Conservation (phyloP, 92 coral and sea anemone genomes). For the Palythoa heliodiscus region DNA sequence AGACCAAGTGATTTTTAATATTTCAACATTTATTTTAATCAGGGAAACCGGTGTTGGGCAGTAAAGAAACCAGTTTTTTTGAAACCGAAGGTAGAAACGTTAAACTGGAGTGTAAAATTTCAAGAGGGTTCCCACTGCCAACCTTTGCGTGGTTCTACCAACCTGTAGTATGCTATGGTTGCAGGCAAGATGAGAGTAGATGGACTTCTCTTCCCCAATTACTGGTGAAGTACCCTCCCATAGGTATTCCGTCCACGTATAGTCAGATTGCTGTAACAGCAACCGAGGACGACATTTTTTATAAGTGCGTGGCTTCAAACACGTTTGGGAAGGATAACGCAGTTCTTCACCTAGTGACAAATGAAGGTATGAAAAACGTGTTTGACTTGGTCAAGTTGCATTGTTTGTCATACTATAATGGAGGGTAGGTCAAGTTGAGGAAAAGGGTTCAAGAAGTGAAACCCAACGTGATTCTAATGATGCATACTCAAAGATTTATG, state of each 20-base stretch:
- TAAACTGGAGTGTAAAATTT: neutral
- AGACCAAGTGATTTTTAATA: no score
- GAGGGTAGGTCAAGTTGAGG: no score
- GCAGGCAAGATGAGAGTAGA: neutral
- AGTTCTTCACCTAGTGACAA: neutral
- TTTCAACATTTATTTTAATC: neutral
- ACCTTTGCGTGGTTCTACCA: constrained; percentile 18
- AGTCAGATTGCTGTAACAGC: neutral
- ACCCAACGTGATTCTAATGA: no score
- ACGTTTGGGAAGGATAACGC: neutral
- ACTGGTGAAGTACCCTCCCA: neutral
- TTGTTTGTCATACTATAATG: no score
- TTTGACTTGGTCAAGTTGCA: no score
- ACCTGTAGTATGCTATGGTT: neutral
- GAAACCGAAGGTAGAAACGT: neutral
- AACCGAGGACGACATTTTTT: constrained; percentile 1
- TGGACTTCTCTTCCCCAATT: constrained; percentile 3
- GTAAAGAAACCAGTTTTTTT: neutral
- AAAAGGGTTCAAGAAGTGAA: no score
- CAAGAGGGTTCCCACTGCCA: constrained; percentile 23
- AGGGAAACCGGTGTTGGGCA: neutral
- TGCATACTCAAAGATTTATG: no score
- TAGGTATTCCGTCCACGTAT: neutral
- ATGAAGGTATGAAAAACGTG: constrained; percentile 5
- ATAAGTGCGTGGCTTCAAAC: constrained; percentile 36